Evolutionary conservation across 2,113 vertebrate species (phyloP).

Genomic region (Lucifuga dentata): DNA sequence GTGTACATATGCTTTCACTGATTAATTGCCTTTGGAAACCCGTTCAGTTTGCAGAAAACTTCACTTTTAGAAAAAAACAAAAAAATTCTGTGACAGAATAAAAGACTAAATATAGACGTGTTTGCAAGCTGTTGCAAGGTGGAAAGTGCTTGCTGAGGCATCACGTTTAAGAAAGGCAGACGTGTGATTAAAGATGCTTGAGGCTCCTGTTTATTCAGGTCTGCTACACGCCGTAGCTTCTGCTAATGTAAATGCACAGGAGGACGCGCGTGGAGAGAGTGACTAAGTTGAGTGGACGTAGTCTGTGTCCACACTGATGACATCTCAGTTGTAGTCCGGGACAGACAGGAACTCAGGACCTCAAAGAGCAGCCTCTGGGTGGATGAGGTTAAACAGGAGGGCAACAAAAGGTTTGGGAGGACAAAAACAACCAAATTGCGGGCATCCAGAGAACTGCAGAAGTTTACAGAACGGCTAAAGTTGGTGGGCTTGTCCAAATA

Average conservation of each 20-base stretch:
- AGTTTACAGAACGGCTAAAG: constrained; percentile 2
- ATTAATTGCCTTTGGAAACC: too few species aligned
- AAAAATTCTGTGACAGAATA: background rate
- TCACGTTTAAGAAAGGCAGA: constrained; percentile 25
- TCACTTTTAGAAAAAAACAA: too few species aligned
- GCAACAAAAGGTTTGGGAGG: constrained; percentile 60
- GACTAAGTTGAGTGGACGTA: constrained; percentile 24
- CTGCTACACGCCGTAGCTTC: constrained; percentile 4
- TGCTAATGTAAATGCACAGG: too few species aligned
- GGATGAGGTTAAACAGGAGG: constrained; percentile 65
- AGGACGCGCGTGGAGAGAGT: too few species aligned
- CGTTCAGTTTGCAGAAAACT: too few species aligned
- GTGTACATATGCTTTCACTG: too few species aligned
- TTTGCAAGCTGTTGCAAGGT: constrained; percentile 3
- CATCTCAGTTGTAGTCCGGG: constrained; percentile 54
- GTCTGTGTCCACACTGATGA: constrained; percentile 42
- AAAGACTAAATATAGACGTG: background rate
- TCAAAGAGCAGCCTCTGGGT: constrained; percentile 60
- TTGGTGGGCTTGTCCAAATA: background rate
- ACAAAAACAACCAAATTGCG: constrained; percentile 23
- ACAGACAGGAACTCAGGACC: constrained; percentile 45
- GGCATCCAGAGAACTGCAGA: constrained; percentile 30
- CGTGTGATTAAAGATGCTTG: constrained; percentile 12
- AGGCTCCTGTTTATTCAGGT: constrained; percentile 21
- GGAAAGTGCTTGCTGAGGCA: constrained; percentile 10